These are phyloP conservation scores for Petrosia ficiformis DNA, from an alignment of 37 sponge, comb jelly and placozoan genomes.

Conservation along the genomic window DNA sequence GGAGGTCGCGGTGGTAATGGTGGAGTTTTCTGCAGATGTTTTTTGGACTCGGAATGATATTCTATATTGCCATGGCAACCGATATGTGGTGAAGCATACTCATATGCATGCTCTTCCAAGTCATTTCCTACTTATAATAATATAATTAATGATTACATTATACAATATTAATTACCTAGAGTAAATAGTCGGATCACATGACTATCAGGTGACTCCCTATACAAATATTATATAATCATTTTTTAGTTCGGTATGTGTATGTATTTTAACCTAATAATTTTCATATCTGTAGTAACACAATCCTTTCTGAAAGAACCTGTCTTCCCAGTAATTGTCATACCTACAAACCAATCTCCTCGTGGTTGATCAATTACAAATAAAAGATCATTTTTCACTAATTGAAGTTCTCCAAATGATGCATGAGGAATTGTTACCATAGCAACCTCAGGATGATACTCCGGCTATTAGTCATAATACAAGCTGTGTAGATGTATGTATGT, in stretches of 20 bases:
- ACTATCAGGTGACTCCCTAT: not conserved
- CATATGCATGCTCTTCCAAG: too few relatives aligned
- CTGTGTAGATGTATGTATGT: too few relatives aligned
- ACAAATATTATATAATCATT: not conserved
- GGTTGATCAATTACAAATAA: constrained; percentile 3
- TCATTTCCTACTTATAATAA: too few relatives aligned
- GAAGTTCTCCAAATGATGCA: not conserved
- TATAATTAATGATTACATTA: too few relatives aligned
- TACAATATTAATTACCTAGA: too few relatives aligned
- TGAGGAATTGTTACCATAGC: not conserved
- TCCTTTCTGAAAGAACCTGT: not conserved
- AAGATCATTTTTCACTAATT: not conserved
- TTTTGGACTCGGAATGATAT: too few relatives aligned
- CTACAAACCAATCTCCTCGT: not conserved
- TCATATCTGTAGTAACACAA: not conserved
- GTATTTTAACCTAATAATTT: not conserved
- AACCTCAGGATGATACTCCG: not conserved
- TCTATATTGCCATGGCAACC: too few relatives aligned
- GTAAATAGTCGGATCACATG: too few relatives aligned
- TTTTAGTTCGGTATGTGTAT: not conserved
- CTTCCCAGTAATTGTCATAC: not conserved
- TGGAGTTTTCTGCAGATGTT: too few relatives aligned
- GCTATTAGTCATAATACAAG: too few relatives aligned
- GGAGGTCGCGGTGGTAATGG: too few relatives aligned
- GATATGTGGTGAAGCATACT: too few relatives aligned